These are phyloP conservation scores for Rhizomys pruinosus DNA, from an alignment of 2,113 vertebrate species.

Conservation along the genomic window DNA sequence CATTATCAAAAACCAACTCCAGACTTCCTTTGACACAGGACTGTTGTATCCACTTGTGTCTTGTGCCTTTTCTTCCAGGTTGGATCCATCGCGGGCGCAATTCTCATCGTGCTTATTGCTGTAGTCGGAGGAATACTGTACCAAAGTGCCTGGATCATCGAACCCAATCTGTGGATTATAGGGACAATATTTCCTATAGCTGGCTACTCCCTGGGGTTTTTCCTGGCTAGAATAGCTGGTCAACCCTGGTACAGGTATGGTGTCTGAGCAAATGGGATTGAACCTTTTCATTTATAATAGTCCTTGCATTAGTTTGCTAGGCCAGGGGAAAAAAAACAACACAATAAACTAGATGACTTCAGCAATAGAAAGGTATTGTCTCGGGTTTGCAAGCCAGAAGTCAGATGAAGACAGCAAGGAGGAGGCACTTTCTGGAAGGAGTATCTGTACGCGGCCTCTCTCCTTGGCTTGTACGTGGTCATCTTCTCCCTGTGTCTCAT, in stretches of 20 bases:
- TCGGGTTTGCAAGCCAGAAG: neutral
- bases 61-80: slow-evolving; percentile 84
- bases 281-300: neutral
- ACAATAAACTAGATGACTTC: neutral
- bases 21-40: neutral
- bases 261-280: neutral
- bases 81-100: slow-evolving; percentile 90
- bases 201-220: slow-evolving; percentile 92
- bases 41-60: neutral
- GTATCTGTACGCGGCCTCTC: no score
- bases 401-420: neutral
- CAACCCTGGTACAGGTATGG: slow-evolving; percentile 94
- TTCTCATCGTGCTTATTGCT: slow-evolving; percentile 91
- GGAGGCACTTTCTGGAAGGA: neutral
- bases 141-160: slow-evolving; percentile 93
- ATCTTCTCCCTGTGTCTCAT: neutral
- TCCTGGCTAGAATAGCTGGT: slow-evolving; percentile 91
- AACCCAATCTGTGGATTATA: slow-evolving; percentile 94
- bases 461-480: neutral
- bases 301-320: neutral
- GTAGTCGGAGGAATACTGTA: slow-evolving; percentile 95
- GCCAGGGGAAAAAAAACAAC: neutral
- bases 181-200: slow-evolving; percentile 93
- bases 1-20: neutral
- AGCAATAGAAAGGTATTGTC: neutral